Base-by-base conservation (phyloP, 2,888 invertebrate species). In the Thelaira solivaga region DNA sequence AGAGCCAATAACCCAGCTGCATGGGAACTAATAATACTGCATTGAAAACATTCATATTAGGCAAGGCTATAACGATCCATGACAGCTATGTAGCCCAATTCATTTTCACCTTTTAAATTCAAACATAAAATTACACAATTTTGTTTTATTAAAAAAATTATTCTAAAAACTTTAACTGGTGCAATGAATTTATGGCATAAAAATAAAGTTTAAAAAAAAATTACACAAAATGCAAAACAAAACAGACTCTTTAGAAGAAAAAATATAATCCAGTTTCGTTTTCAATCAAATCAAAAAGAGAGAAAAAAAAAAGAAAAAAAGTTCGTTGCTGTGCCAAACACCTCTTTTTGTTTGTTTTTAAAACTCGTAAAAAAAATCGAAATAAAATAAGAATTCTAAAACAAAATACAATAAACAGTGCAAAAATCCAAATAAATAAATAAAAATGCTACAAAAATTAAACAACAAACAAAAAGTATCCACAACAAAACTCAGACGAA, bases 401-500 rank as follows among this genome's bases (percentile, higher is more conserved):
- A 64, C 64, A 64, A 57, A 72, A 57, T 36, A 47, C 45, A 36
- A 71, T 13, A 18, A 62, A 36, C 24, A 62, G 7, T 16, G 53
- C 1, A 4, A 51, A 49, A 49, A 41, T 47, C 62, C 39, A 55
- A 62, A 53, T 51, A 61, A 71, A 51, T 20, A 57, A 8, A 53
- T 6, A 18, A 24, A 16, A 10, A 16, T 31, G 20, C 22, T 36
- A 36, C 36, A 55, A 26, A 57, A 73, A 61, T 43, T 7, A 49
- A 62, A 11, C 55, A 64, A 26, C 13, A 20, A 53, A 53, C 31
- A 71, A 71, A 53, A 62, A 62, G 22, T 64, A 31, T 16, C 11
- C 36, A 49, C 65, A 76, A 72, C 61, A 76, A 67, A 76, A 65
- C 67, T 62, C 67, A 72, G 67, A 61, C 76, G 72, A 76, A 76